Evolutionary conservation across 1,140 invertebrate species (phyloP), one percentile per base, ranked within the genome.

Genomic region (Nephila pilipes): DNA sequence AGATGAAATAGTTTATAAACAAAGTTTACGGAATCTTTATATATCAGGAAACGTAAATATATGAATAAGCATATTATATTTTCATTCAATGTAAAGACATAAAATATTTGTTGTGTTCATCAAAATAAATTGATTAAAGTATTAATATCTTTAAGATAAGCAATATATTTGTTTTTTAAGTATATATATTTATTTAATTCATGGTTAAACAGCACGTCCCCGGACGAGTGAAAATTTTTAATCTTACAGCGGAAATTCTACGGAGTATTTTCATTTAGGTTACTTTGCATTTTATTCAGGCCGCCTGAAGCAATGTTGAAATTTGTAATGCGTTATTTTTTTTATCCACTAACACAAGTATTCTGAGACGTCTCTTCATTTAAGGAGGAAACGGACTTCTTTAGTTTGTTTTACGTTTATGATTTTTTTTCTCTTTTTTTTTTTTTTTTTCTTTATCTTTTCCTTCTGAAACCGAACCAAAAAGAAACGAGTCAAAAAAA

Each of bases 341-440:
- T 87, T 65, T 69, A 87, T 60, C 85, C 20, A 22, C 58, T n/a
- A 60, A 87, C 57, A 63, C 55, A 57, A 87, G 60, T 63, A 87
- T 32, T 87, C 85, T 38, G 57, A 25, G 18, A 63, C 22, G 85
- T 46, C 85, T 87, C 60, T 65, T 85, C 83, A 85, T 87, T 87
- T 69, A 54, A n/a, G 29, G 12, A 46, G 32, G 60, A 65, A 87
- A 46, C 32, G 22, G 32, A 87, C 60, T 87, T 87, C 85, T 20
- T 87, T 87, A n/a, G 36, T 69, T 87, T 69, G 18, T 63, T 87
- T 63, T 63, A 36, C 22, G 29, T 60, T 55, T 58, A 29, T 32
- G 4, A 1, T 46, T 46, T 46, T 46, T 5, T 46, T 46, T 46
- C 1, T 1, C 0, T 1, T 5, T 46, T 46, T 46, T 2, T 46